phyloP scores from a whole-genome alignment of 2,888 invertebrate genomes.

The Apotomis betuletana region DNA sequence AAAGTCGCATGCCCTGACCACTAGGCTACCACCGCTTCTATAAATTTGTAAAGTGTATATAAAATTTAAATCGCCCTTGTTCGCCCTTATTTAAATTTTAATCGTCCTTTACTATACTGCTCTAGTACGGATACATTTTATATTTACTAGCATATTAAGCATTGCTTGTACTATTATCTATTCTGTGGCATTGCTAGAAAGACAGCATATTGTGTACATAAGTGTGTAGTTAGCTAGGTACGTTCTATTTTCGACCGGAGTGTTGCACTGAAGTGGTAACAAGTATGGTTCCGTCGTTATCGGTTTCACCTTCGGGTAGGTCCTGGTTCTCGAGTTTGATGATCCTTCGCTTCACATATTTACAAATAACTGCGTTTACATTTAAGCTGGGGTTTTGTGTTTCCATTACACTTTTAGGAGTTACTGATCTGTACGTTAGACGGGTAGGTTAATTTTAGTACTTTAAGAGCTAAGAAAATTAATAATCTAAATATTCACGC shows the following conservation, averaged over 20 bases:
- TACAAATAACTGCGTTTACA: slow-evolving; percentile 43
- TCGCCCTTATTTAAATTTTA: too few relatives aligned
- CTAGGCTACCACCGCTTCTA: too few relatives aligned
- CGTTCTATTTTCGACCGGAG: slow-evolving; percentile 37
- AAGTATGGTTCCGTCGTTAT: slow-evolving; percentile 45
- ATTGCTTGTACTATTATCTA: too few relatives aligned
- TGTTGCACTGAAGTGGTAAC: slow-evolving; percentile 34
- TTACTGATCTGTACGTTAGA: neutral
- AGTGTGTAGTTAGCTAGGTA: neutral
- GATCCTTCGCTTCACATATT: slow-evolving; percentile 49
- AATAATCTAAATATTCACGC: too few relatives aligned
- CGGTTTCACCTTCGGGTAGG: slow-evolving; percentile 64
- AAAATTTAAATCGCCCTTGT: too few relatives aligned
- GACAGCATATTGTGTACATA: slow-evolving; percentile 5
- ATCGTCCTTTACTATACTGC: too few relatives aligned
- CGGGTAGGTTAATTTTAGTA: neutral
- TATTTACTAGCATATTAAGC: too few relatives aligned
- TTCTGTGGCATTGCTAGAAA: neutral
- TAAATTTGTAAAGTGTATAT: too few relatives aligned
- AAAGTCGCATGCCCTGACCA: too few relatives aligned
- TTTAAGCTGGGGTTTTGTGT: slow-evolving; percentile 18
- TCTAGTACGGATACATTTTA: too few relatives aligned
- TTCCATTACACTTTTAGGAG: slow-evolving; percentile 34
- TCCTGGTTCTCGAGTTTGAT: slow-evolving; percentile 51
- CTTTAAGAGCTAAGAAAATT: too few relatives aligned